phyloP scores from a whole-genome alignment of 2,797 vertebrate species.

The Malurus leucopterus region DNA sequence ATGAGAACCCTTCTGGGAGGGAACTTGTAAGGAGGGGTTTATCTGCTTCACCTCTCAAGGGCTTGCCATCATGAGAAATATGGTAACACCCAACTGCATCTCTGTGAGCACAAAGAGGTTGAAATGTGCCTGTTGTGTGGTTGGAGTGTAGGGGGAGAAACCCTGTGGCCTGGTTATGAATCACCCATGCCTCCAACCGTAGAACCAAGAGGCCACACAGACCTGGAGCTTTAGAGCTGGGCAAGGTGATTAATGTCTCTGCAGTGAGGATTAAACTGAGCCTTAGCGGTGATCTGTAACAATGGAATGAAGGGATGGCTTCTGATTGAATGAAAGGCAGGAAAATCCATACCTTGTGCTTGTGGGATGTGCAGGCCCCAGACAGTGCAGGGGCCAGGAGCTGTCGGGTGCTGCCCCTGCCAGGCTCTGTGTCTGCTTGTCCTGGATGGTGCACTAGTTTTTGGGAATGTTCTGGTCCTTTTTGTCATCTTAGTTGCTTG shows the following conservation, averaged over 20 bases:
- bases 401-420: not conserved
- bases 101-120: not conserved
- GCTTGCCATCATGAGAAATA: not conserved
- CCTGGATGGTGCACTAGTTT: not conserved
- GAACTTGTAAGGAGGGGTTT: not conserved
- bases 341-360: fast-evolving
- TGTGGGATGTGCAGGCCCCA: not conserved
- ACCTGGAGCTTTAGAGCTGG: not conserved
- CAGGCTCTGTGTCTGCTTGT: fast-evolving
- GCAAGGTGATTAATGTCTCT: not conserved
- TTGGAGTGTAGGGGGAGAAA: fast-evolving
- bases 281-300: not conserved
- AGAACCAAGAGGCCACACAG: not conserved
- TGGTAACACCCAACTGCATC: not conserved
- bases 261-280: not conserved
- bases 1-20: not conserved
- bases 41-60: fast-evolving
- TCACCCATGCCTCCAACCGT: fast-evolving
- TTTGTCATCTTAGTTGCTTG: not conserved
- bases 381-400: not conserved
- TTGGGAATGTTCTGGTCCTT: not conserved
- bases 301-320: not conserved
- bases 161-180: not conserved
- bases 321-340: not conserved
- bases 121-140: not conserved